Percentiles rank a stretch among this genome's conserved stretches.
These are phyloP conservation scores for Folsomia candida DNA, from an alignment of 2,888 invertebrate species.

Conservation along the genomic window DNA sequence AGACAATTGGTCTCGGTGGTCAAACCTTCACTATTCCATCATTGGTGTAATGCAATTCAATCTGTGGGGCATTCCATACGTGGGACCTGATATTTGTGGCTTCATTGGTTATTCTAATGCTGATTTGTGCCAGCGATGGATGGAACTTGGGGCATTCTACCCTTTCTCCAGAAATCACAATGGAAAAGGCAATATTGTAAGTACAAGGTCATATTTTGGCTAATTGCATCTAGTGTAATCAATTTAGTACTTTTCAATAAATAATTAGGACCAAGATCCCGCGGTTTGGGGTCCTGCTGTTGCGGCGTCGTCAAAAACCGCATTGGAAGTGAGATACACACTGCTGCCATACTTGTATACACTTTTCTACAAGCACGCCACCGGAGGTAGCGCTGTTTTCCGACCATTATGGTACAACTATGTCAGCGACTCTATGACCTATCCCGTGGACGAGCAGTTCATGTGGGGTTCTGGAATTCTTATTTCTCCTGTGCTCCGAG, in stretches of 20 bases:
- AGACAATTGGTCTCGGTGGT: slow-evolving; percentile 54
- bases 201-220: too few relatives aligned
- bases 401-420: slow-evolving; percentile 65
- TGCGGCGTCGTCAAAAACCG: slow-evolving; percentile 41
- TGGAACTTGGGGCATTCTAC: slow-evolving; percentile 57
- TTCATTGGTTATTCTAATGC: slow-evolving; percentile 33
- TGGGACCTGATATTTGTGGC: slow-evolving; percentile 55
- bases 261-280: slow-evolving; percentile 43
- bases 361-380: slow-evolving; percentile 61
- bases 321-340: slow-evolving; percentile 53
- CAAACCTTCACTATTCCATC: slow-evolving; percentile 51
- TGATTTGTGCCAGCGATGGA: slow-evolving; percentile 53
- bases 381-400: slow-evolving; percentile 70
- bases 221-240: too few relatives aligned
- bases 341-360: slow-evolving; percentile 57
- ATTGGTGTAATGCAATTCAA: slow-evolving; percentile 49
- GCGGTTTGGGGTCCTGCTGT: slow-evolving; percentile 38
- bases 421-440: slow-evolving; percentile 63
- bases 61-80: slow-evolving; percentile 36
- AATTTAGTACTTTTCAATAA: too few relatives aligned
- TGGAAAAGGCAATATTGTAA: not conserved
- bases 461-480: slow-evolving; percentile 72
- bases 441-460: slow-evolving; percentile 71
- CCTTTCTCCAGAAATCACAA: slow-evolving; percentile 55
- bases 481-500: slow-evolving; percentile 68